Evolutionary conservation across 1,140 invertebrate species (phyloP), one percentile per base, ranked within the genome.

Genomic region (Eriocheir sinensis): DNA sequence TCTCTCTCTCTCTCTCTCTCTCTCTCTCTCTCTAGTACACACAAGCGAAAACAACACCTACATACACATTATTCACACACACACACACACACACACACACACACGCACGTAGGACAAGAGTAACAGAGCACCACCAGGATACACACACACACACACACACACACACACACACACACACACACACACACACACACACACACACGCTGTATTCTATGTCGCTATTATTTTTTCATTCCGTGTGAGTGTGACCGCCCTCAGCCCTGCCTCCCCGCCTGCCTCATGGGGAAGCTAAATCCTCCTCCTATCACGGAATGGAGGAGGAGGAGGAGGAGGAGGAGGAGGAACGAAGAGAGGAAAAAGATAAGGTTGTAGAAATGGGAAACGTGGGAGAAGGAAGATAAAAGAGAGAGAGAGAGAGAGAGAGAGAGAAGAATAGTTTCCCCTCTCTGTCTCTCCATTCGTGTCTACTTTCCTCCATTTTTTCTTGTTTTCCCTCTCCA

Each of bases 211-310:
- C 83, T 17, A 48, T 32, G 88, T 89, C 36, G 30, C 88, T 90
- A 90, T 90, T 60, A 90, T 72, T 90, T 90, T n/a, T 90, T 90
- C 89, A 90, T 90, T 90, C 53, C 89, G 72, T 3, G 44, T 90
- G 41, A 53, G 89, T 72, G 48, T 90, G 89, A 12, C 34, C 72
- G 40, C 60, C 60, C 60, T 72, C 27, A 27, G 60, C 60, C 60
- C n/a, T 6, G 60, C 60, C 6, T 72, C 21, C 15, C 27, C 6
- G 60, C 21, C 60, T 80, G 86, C 60, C 90, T 91, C 90, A 12
- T 21, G 90, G 60, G 90, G 60, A 36, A 80, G 36, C 53, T 91
- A 91, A 91, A 91, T 91, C 90, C 80, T 80, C 90, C 48, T 91
- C 79, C 60, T 72, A 72, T 72, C 40, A 27, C 30, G 9, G 40